Percentiles rank a stretch among this genome's conserved stretches.
Conservation (phyloP, 2,797 vertebrate species). For the Bradypodion pumilum region DNA sequence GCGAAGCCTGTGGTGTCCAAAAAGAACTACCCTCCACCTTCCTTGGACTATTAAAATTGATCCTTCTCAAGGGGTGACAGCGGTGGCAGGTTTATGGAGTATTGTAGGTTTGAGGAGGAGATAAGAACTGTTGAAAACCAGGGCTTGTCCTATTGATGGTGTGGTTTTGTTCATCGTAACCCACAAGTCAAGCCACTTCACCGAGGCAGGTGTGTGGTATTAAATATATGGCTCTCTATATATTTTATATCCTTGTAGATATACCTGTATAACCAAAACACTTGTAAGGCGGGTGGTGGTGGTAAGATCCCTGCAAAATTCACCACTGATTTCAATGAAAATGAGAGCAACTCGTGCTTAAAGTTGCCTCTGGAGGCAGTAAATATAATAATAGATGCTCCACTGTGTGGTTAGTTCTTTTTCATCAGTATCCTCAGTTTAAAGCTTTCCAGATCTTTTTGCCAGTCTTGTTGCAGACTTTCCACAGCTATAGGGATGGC, state of each 20-base stretch:
- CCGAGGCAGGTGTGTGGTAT: neutral
- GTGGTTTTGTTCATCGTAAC: neutral
- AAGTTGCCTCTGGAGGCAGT: neutral
- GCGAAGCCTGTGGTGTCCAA: neutral
- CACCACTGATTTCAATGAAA: neutral
- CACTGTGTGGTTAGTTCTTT: neutral
- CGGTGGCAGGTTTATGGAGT: neutral
- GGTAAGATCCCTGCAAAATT: neutral
- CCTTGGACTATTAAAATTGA: conserved; percentile 53
- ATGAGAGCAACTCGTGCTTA: no score
- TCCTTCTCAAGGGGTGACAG: conserved; percentile 32
- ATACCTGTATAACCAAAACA: neutral
- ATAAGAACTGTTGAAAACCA: no score
- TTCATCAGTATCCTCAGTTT: neutral
- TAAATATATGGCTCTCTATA: neutral
- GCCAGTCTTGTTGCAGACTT: neutral
- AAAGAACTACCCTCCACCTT: conserved; percentile 24
- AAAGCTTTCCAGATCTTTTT: neutral
- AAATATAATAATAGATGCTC: neutral
- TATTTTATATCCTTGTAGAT: neutral
- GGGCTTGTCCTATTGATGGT: neutral
- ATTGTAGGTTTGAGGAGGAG: neutral
- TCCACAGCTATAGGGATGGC: conserved; percentile 13
- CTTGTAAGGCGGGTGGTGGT: neutral
- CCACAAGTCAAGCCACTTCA: neutral